These are phyloP conservation scores for Apeltes quadracus DNA, from an alignment of 2,113 vertebrate genomes.

Conservation along the genomic window DNA sequence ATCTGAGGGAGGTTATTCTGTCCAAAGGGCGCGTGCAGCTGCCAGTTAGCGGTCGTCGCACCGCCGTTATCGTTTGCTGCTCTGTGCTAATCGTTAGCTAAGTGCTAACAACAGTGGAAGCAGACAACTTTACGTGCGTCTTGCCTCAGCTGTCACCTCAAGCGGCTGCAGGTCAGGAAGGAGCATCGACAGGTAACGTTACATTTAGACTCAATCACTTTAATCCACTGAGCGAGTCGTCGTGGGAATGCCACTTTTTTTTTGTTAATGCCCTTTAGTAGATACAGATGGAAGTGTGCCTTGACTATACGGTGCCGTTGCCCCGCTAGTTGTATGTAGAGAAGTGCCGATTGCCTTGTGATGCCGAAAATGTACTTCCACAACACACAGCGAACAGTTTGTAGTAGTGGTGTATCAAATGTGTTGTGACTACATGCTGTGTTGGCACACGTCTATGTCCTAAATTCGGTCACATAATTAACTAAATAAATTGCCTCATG, in stretches of 20 bases:
- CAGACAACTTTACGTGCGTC: constrained; percentile 47
- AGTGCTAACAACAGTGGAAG: constrained; percentile 68
- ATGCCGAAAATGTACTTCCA: background rate
- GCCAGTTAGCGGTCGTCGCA: background rate
- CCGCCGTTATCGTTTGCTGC: background rate
- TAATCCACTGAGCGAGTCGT: no score
- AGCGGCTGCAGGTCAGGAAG: background rate
- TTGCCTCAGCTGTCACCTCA: constrained; percentile 20
- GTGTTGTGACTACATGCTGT: background rate
- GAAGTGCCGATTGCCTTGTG: background rate
- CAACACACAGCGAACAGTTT: background rate
- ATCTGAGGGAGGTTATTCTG: background rate
- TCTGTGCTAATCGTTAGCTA: constrained; percentile 42
- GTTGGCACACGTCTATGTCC: background rate
- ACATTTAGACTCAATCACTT: background rate
- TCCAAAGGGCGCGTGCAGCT: background rate
- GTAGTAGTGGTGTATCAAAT: background rate
- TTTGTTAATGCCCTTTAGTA: background rate
- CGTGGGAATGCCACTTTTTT: no score
- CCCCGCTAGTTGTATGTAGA: background rate
- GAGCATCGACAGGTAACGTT: constrained; percentile 49
- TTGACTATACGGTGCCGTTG: background rate
- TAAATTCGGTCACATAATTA: background rate
- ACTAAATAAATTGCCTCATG: background rate
- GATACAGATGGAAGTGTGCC: background rate